Base-by-base conservation (phyloP, 1,140 invertebrate genomes). In the Zaprionus ornatus region DNA sequence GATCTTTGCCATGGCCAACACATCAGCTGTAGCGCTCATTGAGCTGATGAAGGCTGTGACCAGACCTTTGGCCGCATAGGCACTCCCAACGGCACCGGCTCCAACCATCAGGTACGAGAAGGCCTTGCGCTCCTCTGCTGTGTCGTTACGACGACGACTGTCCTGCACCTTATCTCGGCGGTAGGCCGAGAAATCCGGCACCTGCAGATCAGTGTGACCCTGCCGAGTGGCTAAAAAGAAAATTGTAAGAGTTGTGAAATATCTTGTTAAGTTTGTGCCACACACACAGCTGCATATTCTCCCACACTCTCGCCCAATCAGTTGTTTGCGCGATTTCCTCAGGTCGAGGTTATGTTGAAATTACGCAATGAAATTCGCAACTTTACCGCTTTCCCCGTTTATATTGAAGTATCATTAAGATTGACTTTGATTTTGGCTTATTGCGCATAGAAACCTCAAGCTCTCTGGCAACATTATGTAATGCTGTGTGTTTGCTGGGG, bases 1-100 rank as follows among this genome's bases (percentile, higher is more conserved):
- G 88, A 99, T 97, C 91, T 98, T 98, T 48, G 98, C 97, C 93
- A 99, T 93, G 77, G 99, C 99, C 79, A 99, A 93, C 1, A 99
- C 98, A 94, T 99, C 98, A 77, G 97, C 97, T 5, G 97, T 95
- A 10, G 98, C 96, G 59, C 95, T 95, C 95, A 99, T 96, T 1
- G 94, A 96, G 5, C 93, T 93, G 1, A 99, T 94, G 57, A 98
- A 94, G 19, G 96, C 94, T 4, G 95, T 95, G 23, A 98, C 96
- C 13, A 97, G 82, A 19, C 95, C 93, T 93, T 99, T 99, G 19
- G 96, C 96, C 4, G 94, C 94, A 92, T 98, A 98, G 0, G 95
- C 94, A 60, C 94, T 94, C 59, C 95, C 94, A 4, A 97, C 94
- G 62, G 94, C 93, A 56, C 95, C 95, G 85, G 94, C 96, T 93